Conservation (phyloP, 2,113 vertebrate species). For the Nycticebus coucang region DNA sequence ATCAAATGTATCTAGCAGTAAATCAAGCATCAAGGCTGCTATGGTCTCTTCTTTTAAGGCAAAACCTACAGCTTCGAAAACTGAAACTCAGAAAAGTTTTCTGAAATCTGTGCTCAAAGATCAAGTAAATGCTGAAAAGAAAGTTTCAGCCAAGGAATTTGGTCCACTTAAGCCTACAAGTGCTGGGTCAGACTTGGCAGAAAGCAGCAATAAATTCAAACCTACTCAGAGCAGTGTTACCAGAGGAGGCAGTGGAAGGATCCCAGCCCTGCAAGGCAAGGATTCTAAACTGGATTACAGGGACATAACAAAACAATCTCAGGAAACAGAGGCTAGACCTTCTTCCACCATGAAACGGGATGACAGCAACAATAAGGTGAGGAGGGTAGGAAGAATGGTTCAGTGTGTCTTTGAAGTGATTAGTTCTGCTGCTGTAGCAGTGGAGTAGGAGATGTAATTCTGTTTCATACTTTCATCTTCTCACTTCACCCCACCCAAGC, state of each 20-base stretch:
- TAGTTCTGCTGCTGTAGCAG: slow-evolving; percentile 66
- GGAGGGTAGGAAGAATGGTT: slow-evolving; percentile 72
- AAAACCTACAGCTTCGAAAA: slow-evolving; percentile 55
- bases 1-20: neutral
- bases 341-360: slow-evolving; percentile 74
- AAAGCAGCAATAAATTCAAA: slow-evolving; percentile 72
- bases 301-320: slow-evolving; percentile 78
- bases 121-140: slow-evolving; percentile 74
- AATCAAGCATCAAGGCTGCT: slow-evolving; percentile 60
- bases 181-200: slow-evolving; percentile 60
- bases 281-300: slow-evolving; percentile 80
- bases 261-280: slow-evolving; percentile 79
- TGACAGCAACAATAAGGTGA: slow-evolving; percentile 83
- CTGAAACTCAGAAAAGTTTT: slow-evolving; percentile 76
- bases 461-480: slow-evolving; percentile 23
- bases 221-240: slow-evolving; percentile 37
- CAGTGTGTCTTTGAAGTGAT: slow-evolving; percentile 56
- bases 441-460: slow-evolving; percentile 45
- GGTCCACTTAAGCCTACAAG: slow-evolving; percentile 32
- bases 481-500: slow-evolving; percentile 47
- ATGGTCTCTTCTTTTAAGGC: slow-evolving; percentile 70
- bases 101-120: slow-evolving; percentile 57
- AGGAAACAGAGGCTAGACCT: slow-evolving; percentile 82
- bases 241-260: slow-evolving; percentile 78
- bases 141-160: slow-evolving; percentile 7